These are phyloP conservation scores for Euthynnus affinis DNA, from an alignment of 2,797 vertebrate species.

Conservation along the genomic window DNA sequence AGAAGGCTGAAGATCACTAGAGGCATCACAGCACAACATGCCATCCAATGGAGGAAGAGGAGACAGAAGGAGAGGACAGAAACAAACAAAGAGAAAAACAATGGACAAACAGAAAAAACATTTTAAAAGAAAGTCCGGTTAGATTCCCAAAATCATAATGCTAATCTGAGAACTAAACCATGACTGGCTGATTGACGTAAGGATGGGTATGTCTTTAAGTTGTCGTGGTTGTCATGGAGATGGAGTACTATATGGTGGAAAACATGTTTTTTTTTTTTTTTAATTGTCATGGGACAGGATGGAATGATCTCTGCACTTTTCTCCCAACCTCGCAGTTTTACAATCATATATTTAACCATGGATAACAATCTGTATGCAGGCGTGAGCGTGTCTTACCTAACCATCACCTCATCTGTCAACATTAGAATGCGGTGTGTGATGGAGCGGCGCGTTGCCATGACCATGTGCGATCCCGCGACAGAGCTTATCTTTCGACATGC, in stretches of 20 bases:
- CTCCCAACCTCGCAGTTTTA: not conserved
- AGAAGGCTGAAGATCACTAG: constrained; percentile 99
- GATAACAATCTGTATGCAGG: constrained; percentile 1
- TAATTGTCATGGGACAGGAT: constrained; percentile 19
- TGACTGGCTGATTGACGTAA: constrained; percentile 36
- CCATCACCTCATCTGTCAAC: constrained; percentile 81
- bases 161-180: constrained; percentile 45
- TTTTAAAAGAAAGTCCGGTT: constrained; percentile 87
- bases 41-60: constrained; percentile 93
- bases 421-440: constrained; percentile 74
- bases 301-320: constrained; percentile 25
- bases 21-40: constrained; percentile 92
- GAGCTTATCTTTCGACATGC: constrained; percentile 87
- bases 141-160: constrained; percentile 88
- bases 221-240: constrained; percentile 50
- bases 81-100: constrained; percentile 81
- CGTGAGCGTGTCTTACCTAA: constrained; percentile 85
- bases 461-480: constrained; percentile 77
- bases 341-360: not conserved
- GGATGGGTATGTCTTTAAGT: constrained; percentile 14
- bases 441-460: constrained; percentile 64
- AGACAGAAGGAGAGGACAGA: constrained; percentile 83
- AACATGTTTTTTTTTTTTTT: constrained; percentile 10
- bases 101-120: constrained; percentile 80
- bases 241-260: constrained; percentile 12